These are phyloP conservation scores for Microtus ochrogaster DNA, from an alignment of 2,113 vertebrate genomes.

Conservation along the genomic window DNA sequence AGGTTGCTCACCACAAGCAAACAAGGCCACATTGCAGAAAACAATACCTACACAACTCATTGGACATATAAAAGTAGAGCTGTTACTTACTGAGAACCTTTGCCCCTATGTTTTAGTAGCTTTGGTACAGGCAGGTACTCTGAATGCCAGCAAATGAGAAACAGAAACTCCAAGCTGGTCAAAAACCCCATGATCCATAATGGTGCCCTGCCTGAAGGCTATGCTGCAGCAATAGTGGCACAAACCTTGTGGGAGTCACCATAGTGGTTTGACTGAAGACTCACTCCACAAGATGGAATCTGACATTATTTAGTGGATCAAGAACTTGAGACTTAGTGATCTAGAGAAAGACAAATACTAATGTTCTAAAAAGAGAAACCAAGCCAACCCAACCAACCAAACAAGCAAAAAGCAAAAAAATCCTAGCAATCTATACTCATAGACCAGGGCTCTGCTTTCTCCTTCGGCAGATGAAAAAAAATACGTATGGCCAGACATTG, in stretches of 20 bases:
- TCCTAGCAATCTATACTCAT: neutral
- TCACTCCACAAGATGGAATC: neutral
- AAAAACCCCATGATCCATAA: neutral
- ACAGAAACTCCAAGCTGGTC: neutral
- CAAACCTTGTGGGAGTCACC: neutral
- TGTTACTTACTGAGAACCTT: neutral
- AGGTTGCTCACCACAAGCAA: neutral
- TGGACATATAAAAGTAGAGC: neutral
- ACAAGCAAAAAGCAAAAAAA: neutral
- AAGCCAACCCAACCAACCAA: neutral
- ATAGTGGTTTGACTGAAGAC: neutral
- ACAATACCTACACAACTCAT: neutral
- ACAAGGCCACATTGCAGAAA: neutral
- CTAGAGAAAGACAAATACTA: neutral
- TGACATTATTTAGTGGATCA: neutral
- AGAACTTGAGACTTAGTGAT: neutral
- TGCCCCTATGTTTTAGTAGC: neutral
- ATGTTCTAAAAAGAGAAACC: neutral
- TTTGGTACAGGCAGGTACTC: neutral
- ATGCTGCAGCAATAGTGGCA: neutral
- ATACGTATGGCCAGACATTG: neutral
- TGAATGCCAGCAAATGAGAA: neutral
- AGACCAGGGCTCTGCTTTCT: neutral
- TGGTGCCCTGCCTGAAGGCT: neutral
- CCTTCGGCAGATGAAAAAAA: neutral